Conservation (phyloP, 2,797 vertebrate genomes). For the Phyllotis vaccarum region DNA sequence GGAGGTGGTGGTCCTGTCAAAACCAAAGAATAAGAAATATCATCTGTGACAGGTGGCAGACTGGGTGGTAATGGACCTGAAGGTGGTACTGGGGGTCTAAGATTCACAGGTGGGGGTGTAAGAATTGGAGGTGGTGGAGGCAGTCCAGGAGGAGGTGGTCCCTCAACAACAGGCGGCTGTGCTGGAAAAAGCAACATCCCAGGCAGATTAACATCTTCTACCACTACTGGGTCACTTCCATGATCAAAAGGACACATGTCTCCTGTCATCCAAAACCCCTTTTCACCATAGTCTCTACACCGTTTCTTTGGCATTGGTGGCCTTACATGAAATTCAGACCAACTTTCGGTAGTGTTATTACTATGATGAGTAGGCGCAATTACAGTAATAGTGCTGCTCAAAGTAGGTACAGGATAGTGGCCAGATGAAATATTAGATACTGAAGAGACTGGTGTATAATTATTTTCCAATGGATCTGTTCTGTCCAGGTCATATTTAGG, state of each 20-base stretch:
- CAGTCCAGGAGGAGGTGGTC: slow-evolving; percentile 94
- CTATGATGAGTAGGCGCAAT: slow-evolving; percentile 97
- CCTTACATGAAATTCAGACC: slow-evolving; percentile 94
- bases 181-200: slow-evolving; percentile 97
- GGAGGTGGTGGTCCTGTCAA: slow-evolving; percentile 96
- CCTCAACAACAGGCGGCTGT: slow-evolving; percentile 95
- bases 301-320: slow-evolving; percentile 95
- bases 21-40: slow-evolving; percentile 84
- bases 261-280: slow-evolving; percentile 98
- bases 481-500: slow-evolving; percentile 95
- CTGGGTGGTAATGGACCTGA: slow-evolving; percentile 96
- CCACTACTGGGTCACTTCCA: slow-evolving; percentile 98
- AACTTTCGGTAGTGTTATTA: slow-evolving; percentile 96
- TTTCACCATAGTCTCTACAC: slow-evolving; percentile 98
- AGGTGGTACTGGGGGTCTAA: slow-evolving; percentile 96
- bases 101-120: slow-evolving; percentile 95
- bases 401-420: slow-evolving; percentile 95
- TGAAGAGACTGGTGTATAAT: slow-evolving; percentile 91
- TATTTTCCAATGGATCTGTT: slow-evolving; percentile 91
- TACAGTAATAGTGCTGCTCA: slow-evolving; percentile 98
- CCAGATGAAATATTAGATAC: slow-evolving; percentile 91
- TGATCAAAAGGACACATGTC: slow-evolving; percentile 99
- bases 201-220: slow-evolving; percentile 98
- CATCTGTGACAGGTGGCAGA: slow-evolving; percentile 94
- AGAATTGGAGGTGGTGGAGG: slow-evolving; percentile 96